Evolutionary conservation across 2,888 invertebrate species (phyloP).

Genomic region (Agapostemon virescens): DNA sequence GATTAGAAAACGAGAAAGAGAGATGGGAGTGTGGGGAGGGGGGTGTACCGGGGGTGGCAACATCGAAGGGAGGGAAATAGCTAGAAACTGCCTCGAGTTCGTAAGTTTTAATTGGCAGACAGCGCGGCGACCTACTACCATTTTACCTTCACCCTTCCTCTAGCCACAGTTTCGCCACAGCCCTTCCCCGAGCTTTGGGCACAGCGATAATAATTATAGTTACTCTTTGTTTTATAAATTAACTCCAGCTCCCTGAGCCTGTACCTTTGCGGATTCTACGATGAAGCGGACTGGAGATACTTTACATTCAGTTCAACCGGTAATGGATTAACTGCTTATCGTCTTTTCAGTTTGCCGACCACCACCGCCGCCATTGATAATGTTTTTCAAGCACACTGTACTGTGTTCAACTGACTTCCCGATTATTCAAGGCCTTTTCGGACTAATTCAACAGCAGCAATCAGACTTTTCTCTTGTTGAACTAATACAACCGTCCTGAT

Average conservation of each 20-base stretch:
- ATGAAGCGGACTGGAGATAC: constrained; percentile 43
- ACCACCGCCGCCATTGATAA: constrained; percentile 20
- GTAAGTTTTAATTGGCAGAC: constrained; percentile 73
- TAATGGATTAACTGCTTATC: constrained; percentile 75
- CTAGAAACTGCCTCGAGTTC: constrained; percentile 61
- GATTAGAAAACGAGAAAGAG: constrained; percentile 58
- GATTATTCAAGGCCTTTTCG: constrained; percentile 1
- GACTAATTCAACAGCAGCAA: background rate
- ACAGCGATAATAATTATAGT: constrained; percentile 70
- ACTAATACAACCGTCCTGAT: background rate
- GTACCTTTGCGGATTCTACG: constrained; percentile 46
- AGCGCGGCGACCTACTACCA: constrained; percentile 55
- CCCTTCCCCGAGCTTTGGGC: constrained; percentile 35
- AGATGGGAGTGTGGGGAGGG: background rate
- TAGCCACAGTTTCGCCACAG: constrained; percentile 37
- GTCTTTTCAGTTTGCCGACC: constrained; percentile 49
- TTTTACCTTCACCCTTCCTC: constrained; percentile 43
- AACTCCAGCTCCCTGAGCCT: constrained; percentile 56
- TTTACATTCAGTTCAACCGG: constrained; percentile 72
- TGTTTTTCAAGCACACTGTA: constrained; percentile 13
- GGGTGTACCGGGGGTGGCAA: constrained; percentile 2
- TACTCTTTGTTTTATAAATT: constrained; percentile 74
- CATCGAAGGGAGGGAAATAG: constrained; percentile 31
- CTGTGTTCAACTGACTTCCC: background rate
- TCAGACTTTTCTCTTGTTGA: background rate